These are phyloP conservation scores for Microcebus murinus DNA, from an alignment of 2,113 vertebrate genomes.

Conservation along the genomic window DNA sequence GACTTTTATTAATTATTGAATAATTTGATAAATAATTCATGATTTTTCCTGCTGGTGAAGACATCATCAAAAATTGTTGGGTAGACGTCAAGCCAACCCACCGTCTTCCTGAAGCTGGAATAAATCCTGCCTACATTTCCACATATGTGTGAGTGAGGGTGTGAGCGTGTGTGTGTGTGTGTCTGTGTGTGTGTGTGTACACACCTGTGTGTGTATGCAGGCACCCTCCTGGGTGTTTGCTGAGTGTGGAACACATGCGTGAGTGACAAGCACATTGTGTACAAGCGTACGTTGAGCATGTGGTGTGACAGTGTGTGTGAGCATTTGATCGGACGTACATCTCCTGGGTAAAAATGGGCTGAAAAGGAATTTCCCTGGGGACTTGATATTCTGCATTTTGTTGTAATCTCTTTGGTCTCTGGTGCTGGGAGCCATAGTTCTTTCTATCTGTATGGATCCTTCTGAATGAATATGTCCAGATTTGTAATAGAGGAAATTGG, in stretches of 20 bases:
- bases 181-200: neutral
- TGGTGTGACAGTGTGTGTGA: neutral
- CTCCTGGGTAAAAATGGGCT: neutral
- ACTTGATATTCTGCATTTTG: neutral
- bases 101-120: neutral
- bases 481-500: neutral
- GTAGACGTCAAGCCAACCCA: neutral
- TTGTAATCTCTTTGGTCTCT: slow-evolving; percentile 73
- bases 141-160: fast-evolving
- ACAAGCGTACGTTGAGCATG: neutral
- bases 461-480: neutral
- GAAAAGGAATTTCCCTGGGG: neutral
- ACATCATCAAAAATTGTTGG: slow-evolving; percentile 35
- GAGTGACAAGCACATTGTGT: neutral
- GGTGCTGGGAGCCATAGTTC: slow-evolving; percentile 45
- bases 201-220: no score
- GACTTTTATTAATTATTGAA: slow-evolving; percentile 82
- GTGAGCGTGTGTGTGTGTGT: neutral
- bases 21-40: slow-evolving; percentile 77
- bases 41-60: slow-evolving; percentile 47
- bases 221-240: neutral
- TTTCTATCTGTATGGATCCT: neutral
- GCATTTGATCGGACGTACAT: neutral
- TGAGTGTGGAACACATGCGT: neutral
- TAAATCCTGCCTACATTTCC: neutral